phyloP scores from a whole-genome alignment of 2,888 invertebrate species.

The Drosophila vallismaia region DNA sequence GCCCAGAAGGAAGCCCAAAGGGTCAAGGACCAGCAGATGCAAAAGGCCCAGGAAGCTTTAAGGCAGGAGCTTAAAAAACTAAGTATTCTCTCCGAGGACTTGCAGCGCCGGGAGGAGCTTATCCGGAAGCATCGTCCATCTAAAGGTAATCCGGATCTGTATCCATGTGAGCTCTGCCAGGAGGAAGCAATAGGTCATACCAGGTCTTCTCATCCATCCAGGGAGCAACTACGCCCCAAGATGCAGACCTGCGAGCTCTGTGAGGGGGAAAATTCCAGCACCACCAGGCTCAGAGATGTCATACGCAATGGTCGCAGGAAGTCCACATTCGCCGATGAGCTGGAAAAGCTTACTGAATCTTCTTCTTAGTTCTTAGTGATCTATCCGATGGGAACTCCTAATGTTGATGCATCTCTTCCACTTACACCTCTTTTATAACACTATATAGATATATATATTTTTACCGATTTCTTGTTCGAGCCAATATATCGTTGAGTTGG shows the following conservation, averaged over 20 bases:
- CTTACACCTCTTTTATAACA: neutral
- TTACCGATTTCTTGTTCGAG: slow-evolving; percentile 17
- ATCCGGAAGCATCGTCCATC: slow-evolving; percentile 6
- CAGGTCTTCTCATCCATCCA: neutral
- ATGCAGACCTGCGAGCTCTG: slow-evolving; percentile 1
- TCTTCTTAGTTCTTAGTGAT: slow-evolving; percentile 7
- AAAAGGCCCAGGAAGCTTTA: slow-evolving; percentile 1
- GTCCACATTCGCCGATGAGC: neutral
- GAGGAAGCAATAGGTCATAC: neutral
- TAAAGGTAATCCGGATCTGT: neutral
- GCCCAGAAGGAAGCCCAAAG: slow-evolving; percentile 27
- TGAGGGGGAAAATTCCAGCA: neutral
- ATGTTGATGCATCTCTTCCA: neutral
- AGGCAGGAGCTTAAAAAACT: slow-evolving; percentile 16
- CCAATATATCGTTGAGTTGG: slow-evolving; percentile 47
- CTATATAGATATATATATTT: slow-evolving; percentile 15
- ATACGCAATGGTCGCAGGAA: neutral
- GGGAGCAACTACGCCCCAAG: neutral
- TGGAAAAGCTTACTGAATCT: neutral
- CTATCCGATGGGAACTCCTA: slow-evolving; percentile 7
- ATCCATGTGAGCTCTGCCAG: neutral
- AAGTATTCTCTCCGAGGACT: neutral
- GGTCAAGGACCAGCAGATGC: slow-evolving; percentile 23
- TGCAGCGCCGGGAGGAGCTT: slow-evolving; percentile 18
- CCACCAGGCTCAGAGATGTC: neutral